phyloP scores from a whole-genome alignment of 1,140 invertebrate genomes.

The Tribolium madens region DNA sequence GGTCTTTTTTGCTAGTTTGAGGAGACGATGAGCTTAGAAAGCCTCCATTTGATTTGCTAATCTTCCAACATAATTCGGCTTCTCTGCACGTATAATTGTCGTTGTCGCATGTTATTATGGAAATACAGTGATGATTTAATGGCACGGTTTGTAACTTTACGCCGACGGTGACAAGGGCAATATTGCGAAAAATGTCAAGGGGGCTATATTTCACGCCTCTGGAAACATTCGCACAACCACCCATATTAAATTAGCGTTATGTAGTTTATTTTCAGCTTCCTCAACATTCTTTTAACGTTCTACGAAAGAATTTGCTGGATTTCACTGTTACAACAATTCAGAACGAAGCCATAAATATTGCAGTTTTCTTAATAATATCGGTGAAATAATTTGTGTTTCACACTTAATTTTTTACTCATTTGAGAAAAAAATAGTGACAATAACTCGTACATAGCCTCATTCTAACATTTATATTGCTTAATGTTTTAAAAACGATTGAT shows the following conservation, averaged over 20 bases:
- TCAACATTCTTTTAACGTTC: neutral
- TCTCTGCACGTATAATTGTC: slow-evolving; percentile 27
- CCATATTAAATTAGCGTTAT: slow-evolving; percentile 28
- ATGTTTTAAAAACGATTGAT: too few relatives aligned
- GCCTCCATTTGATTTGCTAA: neutral
- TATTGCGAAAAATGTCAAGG: slow-evolving; percentile 34
- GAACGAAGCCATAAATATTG: too few relatives aligned
- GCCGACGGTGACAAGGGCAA: slow-evolving; percentile 32
- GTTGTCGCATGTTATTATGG: slow-evolving; percentile 31
- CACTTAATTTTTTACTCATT: too few relatives aligned
- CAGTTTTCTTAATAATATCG: too few relatives aligned
- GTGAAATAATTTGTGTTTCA: too few relatives aligned
- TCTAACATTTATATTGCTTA: too few relatives aligned
- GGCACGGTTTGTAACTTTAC: slow-evolving; percentile 35
- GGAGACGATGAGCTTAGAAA: too few relatives aligned
- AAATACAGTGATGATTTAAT: slow-evolving; percentile 39
- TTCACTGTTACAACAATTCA: too few relatives aligned
- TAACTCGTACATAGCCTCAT: too few relatives aligned
- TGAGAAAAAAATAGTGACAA: too few relatives aligned
- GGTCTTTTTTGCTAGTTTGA: neutral
- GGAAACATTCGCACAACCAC: slow-evolving; percentile 7
- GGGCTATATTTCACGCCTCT: slow-evolving; percentile 20
- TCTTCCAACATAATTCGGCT: slow-evolving; percentile 7
- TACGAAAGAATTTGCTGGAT: too few relatives aligned
- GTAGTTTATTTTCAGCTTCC: neutral